phyloP scores from a whole-genome alignment of 1,140 invertebrate species.

The Drosophila guanche region DNA sequence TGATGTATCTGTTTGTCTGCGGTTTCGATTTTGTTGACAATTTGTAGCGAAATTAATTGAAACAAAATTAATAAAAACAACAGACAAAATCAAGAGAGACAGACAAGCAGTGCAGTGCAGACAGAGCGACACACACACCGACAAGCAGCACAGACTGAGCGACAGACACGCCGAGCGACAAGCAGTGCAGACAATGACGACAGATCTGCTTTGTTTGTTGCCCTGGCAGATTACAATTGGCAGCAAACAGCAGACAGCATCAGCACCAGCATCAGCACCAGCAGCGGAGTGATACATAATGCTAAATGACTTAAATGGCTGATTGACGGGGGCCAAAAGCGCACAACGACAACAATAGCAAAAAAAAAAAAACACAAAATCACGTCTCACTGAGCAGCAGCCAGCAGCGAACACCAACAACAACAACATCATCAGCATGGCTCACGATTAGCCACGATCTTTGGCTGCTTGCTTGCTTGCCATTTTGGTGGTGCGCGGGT shows the following conservation, averaged over 20 bases:
- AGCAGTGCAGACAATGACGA: conserved; percentile 11
- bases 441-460: conserved; percentile 69
- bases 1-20: conserved; percentile 31
- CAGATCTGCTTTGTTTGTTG: conserved; percentile 10
- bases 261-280: neutral
- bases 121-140: conserved; percentile 29
- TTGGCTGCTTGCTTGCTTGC: conserved; percentile 25
- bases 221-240: conserved; percentile 64
- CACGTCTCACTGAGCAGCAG: conserved; percentile 58
- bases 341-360: no score
- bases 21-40: conserved; percentile 74
- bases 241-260: conserved; percentile 18
- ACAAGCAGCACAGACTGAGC: conserved; percentile 33
- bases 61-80: conserved; percentile 75
- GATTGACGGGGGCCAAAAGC: conserved; percentile 43
- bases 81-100: conserved; percentile 22
- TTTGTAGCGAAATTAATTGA: conserved; percentile 78
- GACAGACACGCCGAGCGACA: conserved; percentile 45
- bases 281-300: conserved; percentile 65
- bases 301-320: conserved; percentile 70
- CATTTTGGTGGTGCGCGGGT: conserved; percentile 40
- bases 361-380: conserved; percentile 49
- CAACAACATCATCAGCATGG: conserved; percentile 52
- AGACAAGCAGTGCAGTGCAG: conserved; percentile 44
- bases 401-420: conserved; percentile 36